Evolutionary conservation across 1,140 invertebrate genomes (phyloP), one percentile per base, ranked within the genome.

Genomic region (Pseudomyrmex cubaensis): DNA sequence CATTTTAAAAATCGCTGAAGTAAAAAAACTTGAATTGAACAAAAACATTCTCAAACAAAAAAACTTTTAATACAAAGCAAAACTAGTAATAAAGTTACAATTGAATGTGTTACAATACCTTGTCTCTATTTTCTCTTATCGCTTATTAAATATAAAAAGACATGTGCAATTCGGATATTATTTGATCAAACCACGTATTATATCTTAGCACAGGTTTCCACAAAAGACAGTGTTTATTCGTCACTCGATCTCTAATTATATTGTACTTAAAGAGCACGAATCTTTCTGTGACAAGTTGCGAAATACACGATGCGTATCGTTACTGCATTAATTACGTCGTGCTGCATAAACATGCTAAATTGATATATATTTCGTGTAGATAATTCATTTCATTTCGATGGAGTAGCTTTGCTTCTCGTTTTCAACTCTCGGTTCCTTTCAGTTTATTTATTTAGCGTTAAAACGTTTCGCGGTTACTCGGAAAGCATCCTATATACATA

Each of bases 361-460:
- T 57, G 54, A 78, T 54, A 20, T 15, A 25, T 35, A 35, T 59
- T 70, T 46, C 15, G 15, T 35, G 35, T 35, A 35, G 12, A 35
- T 35, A 52, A 61, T 59, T 50, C 7, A 44, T 70, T 57, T 69
- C 20, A 57, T 70, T 70, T 48, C 9, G 22, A 72, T 46, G 44
- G 17, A 46, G 9, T 22, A 20, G 12, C 12, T 57, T 17, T 46
- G 17, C 22, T 35, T 35, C 54, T 72, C 54, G 15, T 69, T 78
- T 57, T 22, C 13, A 52, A 69, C 57, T 20, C 54, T 57, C 35
- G 8, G 44, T 80, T 70, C 20, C 66, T 72, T 70, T 70, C 3
- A 80, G 66, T 80, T 35, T 80, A 80, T 80, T 80, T 80, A 80
- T 80, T 59, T 50, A 57, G 15, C 22, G 44, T 70, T 80, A 72